phyloP scores from a whole-genome alignment of 2,888 invertebrate genomes.

The Hecatera dysodea region DNA sequence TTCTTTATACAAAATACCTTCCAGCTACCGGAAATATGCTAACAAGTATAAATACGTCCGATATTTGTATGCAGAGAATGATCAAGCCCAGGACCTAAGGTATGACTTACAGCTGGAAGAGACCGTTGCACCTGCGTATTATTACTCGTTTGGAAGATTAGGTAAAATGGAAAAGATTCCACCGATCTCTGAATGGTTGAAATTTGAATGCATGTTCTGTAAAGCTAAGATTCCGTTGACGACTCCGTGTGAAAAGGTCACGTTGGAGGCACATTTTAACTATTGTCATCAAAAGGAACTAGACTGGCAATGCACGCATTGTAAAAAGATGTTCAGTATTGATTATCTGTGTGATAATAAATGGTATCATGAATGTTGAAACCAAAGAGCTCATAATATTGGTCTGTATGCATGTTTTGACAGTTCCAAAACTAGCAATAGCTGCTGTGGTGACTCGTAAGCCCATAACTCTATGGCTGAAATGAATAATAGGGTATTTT shows the following conservation, averaged over 20 bases:
- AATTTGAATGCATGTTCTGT: constrained; percentile 74
- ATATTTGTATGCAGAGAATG: constrained; percentile 71
- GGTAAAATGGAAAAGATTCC: background rate
- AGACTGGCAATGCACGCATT: constrained; percentile 75
- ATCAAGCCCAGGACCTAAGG: constrained; percentile 23
- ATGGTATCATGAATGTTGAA: constrained; percentile 75
- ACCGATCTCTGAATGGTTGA: constrained; percentile 62
- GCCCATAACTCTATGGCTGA: too few relatives aligned
- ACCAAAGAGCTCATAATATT: background rate
- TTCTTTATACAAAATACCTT: constrained; percentile 33
- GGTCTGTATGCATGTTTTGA: background rate
- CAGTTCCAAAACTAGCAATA: too few relatives aligned
- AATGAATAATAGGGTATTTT: too few relatives aligned
- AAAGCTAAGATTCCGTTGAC: constrained; percentile 59
- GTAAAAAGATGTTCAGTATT: constrained; percentile 66
- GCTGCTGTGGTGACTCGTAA: too few relatives aligned
- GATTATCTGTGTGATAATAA: constrained; percentile 61
- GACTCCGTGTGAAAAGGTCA: constrained; percentile 8
- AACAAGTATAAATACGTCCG: constrained; percentile 75
- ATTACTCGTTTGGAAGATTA: constrained; percentile 59
- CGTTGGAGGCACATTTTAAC: constrained; percentile 72
- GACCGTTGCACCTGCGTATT: constrained; percentile 66
- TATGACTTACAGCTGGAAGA: constrained; percentile 80
- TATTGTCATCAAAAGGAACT: constrained; percentile 71
- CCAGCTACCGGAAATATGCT: constrained; percentile 60